phyloP scores from a whole-genome alignment of 2,797 vertebrate species.

The Eupleurogrammus muticus region DNA sequence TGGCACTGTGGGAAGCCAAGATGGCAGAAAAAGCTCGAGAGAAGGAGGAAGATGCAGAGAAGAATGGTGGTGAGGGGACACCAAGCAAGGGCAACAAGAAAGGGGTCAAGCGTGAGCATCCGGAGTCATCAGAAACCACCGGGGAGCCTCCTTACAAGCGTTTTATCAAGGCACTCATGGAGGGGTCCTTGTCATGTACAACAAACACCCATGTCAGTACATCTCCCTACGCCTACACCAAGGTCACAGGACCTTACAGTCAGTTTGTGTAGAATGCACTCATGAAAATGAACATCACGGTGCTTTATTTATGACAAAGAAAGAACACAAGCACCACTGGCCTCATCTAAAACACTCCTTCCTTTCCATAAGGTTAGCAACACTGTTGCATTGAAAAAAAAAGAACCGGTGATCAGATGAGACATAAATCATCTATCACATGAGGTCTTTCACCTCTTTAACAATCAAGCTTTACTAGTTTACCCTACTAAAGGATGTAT shows the following conservation, averaged over 20 bases:
- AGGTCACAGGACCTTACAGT: slow-evolving; percentile 99
- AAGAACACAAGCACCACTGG: slow-evolving; percentile 72
- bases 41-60: slow-evolving; percentile 95
- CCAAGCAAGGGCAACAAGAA: slow-evolving; percentile 93
- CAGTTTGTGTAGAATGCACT: slow-evolving; percentile 86
- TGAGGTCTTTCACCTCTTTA: slow-evolving; percentile 73
- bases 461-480: slow-evolving; percentile 81
- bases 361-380: slow-evolving; percentile 62
- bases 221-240: slow-evolving; percentile 96
- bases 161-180: slow-evolving; percentile 91
- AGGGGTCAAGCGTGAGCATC: slow-evolving; percentile 91
- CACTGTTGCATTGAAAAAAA: slow-evolving; percentile 73
- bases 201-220: slow-evolving; percentile 95
- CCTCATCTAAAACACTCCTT: slow-evolving; percentile 68
- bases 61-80: slow-evolving; percentile 90
- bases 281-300: slow-evolving; percentile 63
- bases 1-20: slow-evolving; percentile 97
- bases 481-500: slow-evolving; percentile 84
- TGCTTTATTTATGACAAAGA: slow-evolving; percentile 72
- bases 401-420: slow-evolving; percentile 66
- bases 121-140: slow-evolving; percentile 84
- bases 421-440: slow-evolving; percentile 57
- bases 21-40: slow-evolving; percentile 97
- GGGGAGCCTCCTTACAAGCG: slow-evolving; percentile 90
- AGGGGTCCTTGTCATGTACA: slow-evolving; percentile 91